Percentiles rank a stretch among this genome's conserved stretches.
Conservation (phyloP, 2,888 invertebrate genomes). For the Cheilosia pagana region DNA sequence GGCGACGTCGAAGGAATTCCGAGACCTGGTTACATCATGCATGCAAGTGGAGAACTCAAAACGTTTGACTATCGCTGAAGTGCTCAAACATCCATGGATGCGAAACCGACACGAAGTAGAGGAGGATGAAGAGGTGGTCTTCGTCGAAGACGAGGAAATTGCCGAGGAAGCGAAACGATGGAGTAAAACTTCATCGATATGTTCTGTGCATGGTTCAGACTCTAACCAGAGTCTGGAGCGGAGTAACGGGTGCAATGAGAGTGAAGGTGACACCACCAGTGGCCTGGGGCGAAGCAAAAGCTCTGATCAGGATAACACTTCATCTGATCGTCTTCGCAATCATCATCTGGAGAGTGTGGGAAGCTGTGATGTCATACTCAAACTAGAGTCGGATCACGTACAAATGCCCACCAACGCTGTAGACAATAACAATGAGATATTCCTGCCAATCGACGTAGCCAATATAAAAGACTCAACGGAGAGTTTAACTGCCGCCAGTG, state of each 20-base stretch:
- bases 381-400: constrained; percentile 17
- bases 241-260: constrained; percentile 72
- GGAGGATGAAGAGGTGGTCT: constrained; percentile 89
- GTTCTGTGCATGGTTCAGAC: constrained; percentile 75
- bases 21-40: constrained; percentile 78
- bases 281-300: constrained; percentile 79
- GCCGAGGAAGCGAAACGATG: constrained; percentile 87
- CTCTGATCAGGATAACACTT: constrained; percentile 76
- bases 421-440: constrained; percentile 39
- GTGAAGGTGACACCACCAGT: constrained; percentile 78
- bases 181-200: constrained; percentile 83
- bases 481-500: constrained; percentile 27
- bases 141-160: constrained; percentile 89
- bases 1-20: constrained; percentile 77
- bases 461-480: constrained; percentile 35
- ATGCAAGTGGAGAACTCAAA: constrained; percentile 78
- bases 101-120: constrained; percentile 81
- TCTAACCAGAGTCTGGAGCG: constrained; percentile 72
- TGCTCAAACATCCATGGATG: constrained; percentile 84
- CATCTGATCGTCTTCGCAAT: constrained; percentile 53
- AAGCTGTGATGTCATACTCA: constrained; percentile 49
- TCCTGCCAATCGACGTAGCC: constrained; percentile 48
- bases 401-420: constrained; percentile 22
- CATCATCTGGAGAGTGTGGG: constrained; percentile 52
- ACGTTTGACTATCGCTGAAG: constrained; percentile 77